Evolutionary conservation across 2,797 vertebrate species (phyloP), one percentile per base, ranked within the genome.

Genomic region (Amblyopsis hoosieri): DNA sequence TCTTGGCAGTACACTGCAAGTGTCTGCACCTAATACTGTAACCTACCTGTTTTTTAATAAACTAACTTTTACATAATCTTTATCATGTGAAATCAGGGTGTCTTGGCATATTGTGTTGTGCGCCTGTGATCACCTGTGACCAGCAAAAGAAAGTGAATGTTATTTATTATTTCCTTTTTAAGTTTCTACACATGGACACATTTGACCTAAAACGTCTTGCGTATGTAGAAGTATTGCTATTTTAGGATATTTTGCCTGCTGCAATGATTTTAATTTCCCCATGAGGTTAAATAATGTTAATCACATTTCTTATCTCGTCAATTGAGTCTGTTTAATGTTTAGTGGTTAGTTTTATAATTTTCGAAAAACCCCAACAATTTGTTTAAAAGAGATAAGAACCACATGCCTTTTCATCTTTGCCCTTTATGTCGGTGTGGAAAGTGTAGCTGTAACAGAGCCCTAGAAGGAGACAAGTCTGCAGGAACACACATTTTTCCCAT

Each of bases 381-480:
- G 62, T 80, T 74, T 71, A 81, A 78, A 79, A 87, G 71, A 81
- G 82, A 89, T 86, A 85, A 86, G 62, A 45, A 47, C 76, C 57
- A 48, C 74, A 72, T 78, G 71, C 58, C 76, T 65, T 73, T 86
- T 81, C 67, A 69, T 81, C 74, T 74, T 71, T 74, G 12, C 72
- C 80, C 83, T 88, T 75, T 79, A 82, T 86, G 77, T 48, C 3
- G 23, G 4, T 61, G 72, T 56, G 69, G 29, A 64, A 75, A 66
- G 59, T 76, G 76, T 82, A 66, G 73, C 75, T 86, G 83, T 82
- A 77, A 73, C 66, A 17, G 64, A 56, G 80, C 84, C 84, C 76
- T 88, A 89, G 80, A 85, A 89, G 83, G 85, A 85, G 76, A 84
- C 79, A 67, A 80, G 85, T 75, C 72, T 83, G 76, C 71, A 55